Conservation (phyloP, 2,888 invertebrate species). For the Eupithecia tripunctaria region DNA sequence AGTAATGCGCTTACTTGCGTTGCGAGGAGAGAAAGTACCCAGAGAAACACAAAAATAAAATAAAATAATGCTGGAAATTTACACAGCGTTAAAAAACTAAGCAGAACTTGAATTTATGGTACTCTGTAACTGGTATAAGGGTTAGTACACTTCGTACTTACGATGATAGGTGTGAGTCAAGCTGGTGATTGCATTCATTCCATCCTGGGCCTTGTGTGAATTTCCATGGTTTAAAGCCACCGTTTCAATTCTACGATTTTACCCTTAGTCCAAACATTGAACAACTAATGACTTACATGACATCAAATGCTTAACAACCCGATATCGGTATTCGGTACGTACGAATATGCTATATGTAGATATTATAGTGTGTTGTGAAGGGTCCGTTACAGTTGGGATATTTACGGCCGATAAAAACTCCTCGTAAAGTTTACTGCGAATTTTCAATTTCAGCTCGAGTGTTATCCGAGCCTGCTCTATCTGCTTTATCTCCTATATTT, state of each 20-base stretch:
- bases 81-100: too few relatives aligned
- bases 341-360: background rate
- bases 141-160: background rate
- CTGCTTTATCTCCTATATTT: background rate
- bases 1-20: too few relatives aligned
- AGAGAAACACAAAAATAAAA: too few relatives aligned
- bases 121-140: too few relatives aligned
- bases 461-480: conserved; percentile 21
- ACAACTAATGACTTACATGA: background rate
- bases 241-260: background rate
- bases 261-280: background rate
- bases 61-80: too few relatives aligned
- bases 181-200: background rate
- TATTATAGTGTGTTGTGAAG: conserved; percentile 10
- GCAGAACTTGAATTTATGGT: too few relatives aligned
- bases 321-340: too few relatives aligned
- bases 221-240: background rate
- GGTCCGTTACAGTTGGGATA: conserved; percentile 38
- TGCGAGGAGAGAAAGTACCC: too few relatives aligned
- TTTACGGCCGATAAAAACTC: conserved; percentile 48
- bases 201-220: background rate
- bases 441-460: conserved; percentile 46
- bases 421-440: conserved; percentile 48
- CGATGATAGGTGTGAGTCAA: background rate
- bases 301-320: too few relatives aligned